Conservation (phyloP, 2,113 vertebrate genomes). For the Proteles cristata region DNA sequence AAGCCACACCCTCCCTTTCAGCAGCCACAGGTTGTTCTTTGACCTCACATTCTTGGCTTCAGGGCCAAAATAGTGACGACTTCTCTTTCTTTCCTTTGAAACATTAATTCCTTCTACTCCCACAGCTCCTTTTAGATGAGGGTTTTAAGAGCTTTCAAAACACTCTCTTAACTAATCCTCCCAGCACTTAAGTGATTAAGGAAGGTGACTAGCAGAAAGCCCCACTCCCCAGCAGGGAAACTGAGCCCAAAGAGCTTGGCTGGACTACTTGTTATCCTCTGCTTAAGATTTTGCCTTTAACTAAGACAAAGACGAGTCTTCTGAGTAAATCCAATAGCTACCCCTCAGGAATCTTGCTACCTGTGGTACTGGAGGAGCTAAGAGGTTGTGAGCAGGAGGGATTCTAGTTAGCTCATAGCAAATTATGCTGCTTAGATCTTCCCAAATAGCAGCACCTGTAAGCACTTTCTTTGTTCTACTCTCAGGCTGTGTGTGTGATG, state of each 20-base stretch:
- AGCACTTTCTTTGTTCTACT: neutral
- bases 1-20: conserved; percentile 36
- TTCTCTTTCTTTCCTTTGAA: conserved; percentile 48
- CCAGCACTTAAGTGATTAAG: neutral
- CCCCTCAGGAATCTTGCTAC: neutral
- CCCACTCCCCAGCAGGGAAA: neutral
- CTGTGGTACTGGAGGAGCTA: neutral
- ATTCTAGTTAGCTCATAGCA: neutral
- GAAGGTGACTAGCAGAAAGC: neutral
- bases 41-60: conserved; percentile 52
- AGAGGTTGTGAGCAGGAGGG: neutral
- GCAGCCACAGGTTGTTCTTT: conserved; percentile 30
- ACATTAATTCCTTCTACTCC: neutral
- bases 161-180: neutral
- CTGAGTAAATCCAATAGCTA: neutral
- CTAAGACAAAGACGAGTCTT: neutral
- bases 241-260: neutral
- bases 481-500: neutral
- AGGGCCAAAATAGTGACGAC: neutral
- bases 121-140: neutral
- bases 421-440: neutral
- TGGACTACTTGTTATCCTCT: neutral
- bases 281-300: neutral
- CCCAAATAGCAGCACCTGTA: neutral
- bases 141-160: conserved; percentile 46